Conservation (phyloP, 2,888 invertebrate species). For the Agriopis aurantiaria region DNA sequence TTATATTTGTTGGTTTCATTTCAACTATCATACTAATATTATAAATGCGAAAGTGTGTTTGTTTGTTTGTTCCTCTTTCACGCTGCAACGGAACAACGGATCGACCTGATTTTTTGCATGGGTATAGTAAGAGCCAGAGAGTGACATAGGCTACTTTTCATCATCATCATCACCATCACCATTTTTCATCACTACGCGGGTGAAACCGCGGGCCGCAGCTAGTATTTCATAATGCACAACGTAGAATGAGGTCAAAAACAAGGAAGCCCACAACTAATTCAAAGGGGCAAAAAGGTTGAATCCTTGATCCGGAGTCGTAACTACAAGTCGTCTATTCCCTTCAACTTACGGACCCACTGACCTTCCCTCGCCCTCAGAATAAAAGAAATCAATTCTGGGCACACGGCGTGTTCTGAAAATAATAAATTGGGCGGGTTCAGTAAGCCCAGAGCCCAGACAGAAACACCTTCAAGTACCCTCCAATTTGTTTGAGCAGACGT, state of each 20-base stretch:
- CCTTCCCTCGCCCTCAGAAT: conserved; percentile 25
- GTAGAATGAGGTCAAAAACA: background rate
- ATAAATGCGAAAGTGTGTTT: too few species aligned
- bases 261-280: conserved; percentile 8
- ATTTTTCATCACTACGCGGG: too few species aligned
- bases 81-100: too few species aligned
- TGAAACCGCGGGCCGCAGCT: too few species aligned
- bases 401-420: conserved; percentile 36
- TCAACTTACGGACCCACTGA: conserved; percentile 23
- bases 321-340: conserved; percentile 6
- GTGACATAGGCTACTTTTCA: too few species aligned
- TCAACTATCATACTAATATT: too few species aligned
- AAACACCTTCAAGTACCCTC: conserved; percentile 54
- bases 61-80: too few species aligned
- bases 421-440: conserved; percentile 38
- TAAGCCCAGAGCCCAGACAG: conserved; percentile 31
- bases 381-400: conserved; percentile 28
- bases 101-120: too few species aligned
- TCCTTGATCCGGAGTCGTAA: conserved; percentile 12
- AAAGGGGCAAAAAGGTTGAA: conserved; percentile 12
- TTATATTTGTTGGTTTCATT: background rate
- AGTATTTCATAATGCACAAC: background rate
- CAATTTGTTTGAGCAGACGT: conserved; percentile 26
- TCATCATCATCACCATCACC: too few species aligned
- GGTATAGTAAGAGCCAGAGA: too few species aligned